A percentile compares a stretch with the other conserved stretches of the same genome.
Conservation (phyloP, 2,888 invertebrate genomes). For the Neria commutata region DNA sequence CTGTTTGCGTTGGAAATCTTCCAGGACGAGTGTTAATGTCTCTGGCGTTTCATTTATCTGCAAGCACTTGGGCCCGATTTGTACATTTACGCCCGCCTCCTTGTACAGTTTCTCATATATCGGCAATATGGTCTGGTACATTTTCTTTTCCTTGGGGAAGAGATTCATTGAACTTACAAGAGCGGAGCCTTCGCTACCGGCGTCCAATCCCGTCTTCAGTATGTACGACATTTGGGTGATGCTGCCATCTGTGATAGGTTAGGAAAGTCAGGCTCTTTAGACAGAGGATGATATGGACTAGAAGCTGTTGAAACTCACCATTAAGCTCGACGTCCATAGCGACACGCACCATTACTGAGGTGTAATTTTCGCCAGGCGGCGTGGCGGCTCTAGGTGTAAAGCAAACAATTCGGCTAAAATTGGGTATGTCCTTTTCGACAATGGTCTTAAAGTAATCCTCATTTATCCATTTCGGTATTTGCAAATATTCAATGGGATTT, state of each 20-base stretch:
- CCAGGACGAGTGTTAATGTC: constrained; percentile 42
- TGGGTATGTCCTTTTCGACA: constrained; percentile 30
- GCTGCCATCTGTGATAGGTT: constrained; percentile 35
- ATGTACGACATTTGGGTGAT: constrained; percentile 44
- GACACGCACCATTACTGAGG: constrained; percentile 41
- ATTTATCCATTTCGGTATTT: constrained; percentile 38
- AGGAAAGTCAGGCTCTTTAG: too few relatives aligned
- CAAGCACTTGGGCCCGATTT: constrained; percentile 44
- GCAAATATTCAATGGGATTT: constrained; percentile 34
- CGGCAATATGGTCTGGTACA: constrained; percentile 45
- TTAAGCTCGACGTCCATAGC: constrained; percentile 33
- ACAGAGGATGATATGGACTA: too few relatives aligned
- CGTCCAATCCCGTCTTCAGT: constrained; percentile 45
- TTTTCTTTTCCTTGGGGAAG: constrained; percentile 46
- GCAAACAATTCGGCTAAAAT: constrained; percentile 24
- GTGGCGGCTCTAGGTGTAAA: constrained; percentile 36
- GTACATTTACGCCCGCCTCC: constrained; percentile 35
- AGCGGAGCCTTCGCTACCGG: constrained; percentile 29
- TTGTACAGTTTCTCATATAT: constrained; percentile 43
- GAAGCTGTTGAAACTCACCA: constrained; percentile 29
- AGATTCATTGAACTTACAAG: constrained; percentile 36
- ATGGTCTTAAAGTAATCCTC: constrained; percentile 39
- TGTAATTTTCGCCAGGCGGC: constrained; percentile 43
- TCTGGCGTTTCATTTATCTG: constrained; percentile 33
- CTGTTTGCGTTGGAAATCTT: constrained; percentile 41